These are phyloP conservation scores for Leptosomus discolor DNA, from an alignment of 2,113 vertebrate genomes.

Conservation along the genomic window DNA sequence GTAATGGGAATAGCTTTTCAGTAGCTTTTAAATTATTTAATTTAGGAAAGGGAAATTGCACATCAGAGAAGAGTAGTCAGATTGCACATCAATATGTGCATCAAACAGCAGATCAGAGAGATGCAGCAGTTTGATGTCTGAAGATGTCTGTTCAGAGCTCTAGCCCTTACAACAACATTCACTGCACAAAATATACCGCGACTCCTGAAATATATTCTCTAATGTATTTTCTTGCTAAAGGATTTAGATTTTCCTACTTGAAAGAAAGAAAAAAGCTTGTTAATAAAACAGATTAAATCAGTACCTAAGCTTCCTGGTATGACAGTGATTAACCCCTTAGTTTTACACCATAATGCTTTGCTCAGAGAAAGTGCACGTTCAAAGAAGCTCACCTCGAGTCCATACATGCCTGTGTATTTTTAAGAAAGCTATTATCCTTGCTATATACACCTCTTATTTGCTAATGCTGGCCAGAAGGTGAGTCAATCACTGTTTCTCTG, in stretches of 20 bases:
- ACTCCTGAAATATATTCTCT: not conserved
- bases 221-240: not conserved
- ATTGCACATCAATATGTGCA: not conserved
- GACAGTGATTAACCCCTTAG: not conserved
- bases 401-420: not conserved
- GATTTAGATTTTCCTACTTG: not conserved
- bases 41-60: constrained; percentile 35
- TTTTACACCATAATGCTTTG: not conserved
- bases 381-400: not conserved
- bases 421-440: not conserved
- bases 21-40: constrained; percentile 31
- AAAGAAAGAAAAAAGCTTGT: not conserved
- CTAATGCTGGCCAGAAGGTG: not conserved
- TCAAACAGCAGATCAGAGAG: constrained; percentile 18
- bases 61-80: not conserved
- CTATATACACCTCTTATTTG: not conserved
- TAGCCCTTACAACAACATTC: not conserved
- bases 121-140: constrained; percentile 24
- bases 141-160: not conserved
- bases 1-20: constrained; percentile 16
- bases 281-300: not conserved
- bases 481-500: not conserved
- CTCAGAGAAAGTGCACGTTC: not conserved
- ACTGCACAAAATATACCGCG: not conserved
- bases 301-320: not conserved